Evolutionary conservation across 2,888 invertebrate genomes (phyloP).

Genomic region (Hydraecia micacea): DNA sequence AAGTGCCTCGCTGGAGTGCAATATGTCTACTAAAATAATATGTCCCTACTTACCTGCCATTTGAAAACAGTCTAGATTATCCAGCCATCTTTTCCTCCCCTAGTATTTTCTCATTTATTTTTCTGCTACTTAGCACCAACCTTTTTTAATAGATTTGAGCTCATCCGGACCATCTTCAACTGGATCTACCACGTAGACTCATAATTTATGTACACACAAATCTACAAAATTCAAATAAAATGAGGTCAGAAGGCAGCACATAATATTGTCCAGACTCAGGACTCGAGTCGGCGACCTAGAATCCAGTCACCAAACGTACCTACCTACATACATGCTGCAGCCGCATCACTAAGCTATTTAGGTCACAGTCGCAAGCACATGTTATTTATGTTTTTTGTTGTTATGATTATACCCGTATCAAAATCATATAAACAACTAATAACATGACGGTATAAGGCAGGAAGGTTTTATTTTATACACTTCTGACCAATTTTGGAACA

Average conservation of each 20-base stretch:
- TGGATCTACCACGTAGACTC: too few species aligned
- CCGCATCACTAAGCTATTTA: conserved; percentile 38
- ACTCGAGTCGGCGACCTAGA: conserved; percentile 10
- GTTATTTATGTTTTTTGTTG: too few species aligned
- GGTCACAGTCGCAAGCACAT: conserved; percentile 40
- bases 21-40: neutral
- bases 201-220: neutral
- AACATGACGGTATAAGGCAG: conserved; percentile 1
- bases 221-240: neutral
- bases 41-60: too few species aligned
- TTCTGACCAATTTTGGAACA: conserved; percentile 17
- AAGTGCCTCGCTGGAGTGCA: neutral
- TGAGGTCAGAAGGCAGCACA: neutral
- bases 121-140: neutral
- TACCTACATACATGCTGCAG: neutral
- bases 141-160: neutral
- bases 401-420: conserved; percentile 22
- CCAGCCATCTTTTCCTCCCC: neutral
- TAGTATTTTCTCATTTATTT: neutral
- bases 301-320: neutral
- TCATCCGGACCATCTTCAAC: too few species aligned
- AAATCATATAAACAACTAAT: conserved; percentile 36
- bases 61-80: neutral
- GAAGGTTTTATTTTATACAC: neutral
- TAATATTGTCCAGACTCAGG: neutral